phyloP scores from a whole-genome alignment of 2,113 vertebrate species.

The Anser cygnoides region DNA sequence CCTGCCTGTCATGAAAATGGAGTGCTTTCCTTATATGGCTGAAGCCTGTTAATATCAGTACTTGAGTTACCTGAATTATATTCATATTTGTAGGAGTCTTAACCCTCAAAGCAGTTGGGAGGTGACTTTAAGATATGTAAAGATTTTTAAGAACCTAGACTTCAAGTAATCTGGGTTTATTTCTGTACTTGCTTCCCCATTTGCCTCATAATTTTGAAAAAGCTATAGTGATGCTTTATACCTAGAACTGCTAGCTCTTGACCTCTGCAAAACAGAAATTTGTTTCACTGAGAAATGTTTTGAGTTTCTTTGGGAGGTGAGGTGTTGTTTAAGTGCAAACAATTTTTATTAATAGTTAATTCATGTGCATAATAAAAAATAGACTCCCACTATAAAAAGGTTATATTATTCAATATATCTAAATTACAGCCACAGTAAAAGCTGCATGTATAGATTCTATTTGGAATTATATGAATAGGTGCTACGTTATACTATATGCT shows the following conservation, averaged over 20 bases:
- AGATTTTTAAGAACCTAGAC: neutral
- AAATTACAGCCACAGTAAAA: slow-evolving; percentile 45
- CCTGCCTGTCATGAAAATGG: neutral
- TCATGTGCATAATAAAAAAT: slow-evolving; percentile 60
- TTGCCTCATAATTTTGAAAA: neutral
- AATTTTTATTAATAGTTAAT: slow-evolving; percentile 61
- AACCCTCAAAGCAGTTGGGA: neutral
- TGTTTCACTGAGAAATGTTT: neutral
- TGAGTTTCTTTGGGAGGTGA: neutral
- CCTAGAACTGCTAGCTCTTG: neutral
- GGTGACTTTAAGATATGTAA: neutral
- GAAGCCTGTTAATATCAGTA: neutral
- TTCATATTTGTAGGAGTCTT: neutral
- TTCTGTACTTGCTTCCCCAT: neutral
- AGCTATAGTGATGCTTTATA: neutral
- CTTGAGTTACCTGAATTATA: neutral
- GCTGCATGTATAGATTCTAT: neutral
- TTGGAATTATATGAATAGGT: slow-evolving; percentile 40
- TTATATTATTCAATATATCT: slow-evolving; percentile 63
- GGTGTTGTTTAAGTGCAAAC: neutral
- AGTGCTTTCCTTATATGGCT: neutral
- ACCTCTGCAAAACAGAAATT: neutral
- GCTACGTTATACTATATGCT: neutral
- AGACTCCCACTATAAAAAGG: slow-evolving; percentile 22
- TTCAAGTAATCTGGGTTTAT: neutral